Percentiles rank a stretch among this genome's conserved stretches.
Evolutionary conservation across 1,140 invertebrate species (phyloP).

Genomic region (Cyrtorhinus lividipennis): DNA sequence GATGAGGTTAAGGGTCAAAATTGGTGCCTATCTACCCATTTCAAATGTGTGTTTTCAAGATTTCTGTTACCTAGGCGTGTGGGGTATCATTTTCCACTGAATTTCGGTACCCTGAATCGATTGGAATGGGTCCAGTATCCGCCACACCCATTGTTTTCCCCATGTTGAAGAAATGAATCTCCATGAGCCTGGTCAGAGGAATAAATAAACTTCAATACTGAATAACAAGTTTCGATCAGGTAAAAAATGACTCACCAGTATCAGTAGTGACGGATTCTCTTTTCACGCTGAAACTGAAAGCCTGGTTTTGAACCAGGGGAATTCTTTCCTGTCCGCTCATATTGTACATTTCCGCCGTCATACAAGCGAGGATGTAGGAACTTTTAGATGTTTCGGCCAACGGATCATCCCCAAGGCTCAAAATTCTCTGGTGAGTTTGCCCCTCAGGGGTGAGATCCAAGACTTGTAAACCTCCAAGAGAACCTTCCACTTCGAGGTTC

Average conservation of each 20-base stretch:
- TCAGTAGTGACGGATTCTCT: conserved; percentile 24
- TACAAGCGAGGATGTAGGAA: conserved; percentile 26
- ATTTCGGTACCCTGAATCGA: no score
- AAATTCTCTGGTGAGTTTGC: conserved; percentile 64
- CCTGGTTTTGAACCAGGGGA: conserved; percentile 34
- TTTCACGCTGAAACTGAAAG: conserved; percentile 50
- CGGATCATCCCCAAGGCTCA: conserved; percentile 70
- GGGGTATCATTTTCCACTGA: no score
- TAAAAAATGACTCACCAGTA: conserved; percentile 14
- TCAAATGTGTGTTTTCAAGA: no score
- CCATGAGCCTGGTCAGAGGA: no score
- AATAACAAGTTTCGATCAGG: no score
- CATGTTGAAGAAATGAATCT: no score
- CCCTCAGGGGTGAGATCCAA: conserved; percentile 78
- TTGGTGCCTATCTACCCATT: no score
- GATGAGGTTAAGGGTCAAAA: no score
- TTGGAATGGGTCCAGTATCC: no score
- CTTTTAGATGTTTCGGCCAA: conserved; percentile 32
- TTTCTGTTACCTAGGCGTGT: no score
- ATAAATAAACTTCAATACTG: no score
- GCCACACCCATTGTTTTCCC: no score
- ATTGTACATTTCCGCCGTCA: conserved; percentile 34
- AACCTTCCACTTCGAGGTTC: conserved; percentile 53
- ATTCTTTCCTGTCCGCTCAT: conserved; percentile 28
- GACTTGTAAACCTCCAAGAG: conserved; percentile 76